phyloP scores from a whole-genome alignment of 2,888 invertebrate species.

The Hemaris fuciformis region DNA sequence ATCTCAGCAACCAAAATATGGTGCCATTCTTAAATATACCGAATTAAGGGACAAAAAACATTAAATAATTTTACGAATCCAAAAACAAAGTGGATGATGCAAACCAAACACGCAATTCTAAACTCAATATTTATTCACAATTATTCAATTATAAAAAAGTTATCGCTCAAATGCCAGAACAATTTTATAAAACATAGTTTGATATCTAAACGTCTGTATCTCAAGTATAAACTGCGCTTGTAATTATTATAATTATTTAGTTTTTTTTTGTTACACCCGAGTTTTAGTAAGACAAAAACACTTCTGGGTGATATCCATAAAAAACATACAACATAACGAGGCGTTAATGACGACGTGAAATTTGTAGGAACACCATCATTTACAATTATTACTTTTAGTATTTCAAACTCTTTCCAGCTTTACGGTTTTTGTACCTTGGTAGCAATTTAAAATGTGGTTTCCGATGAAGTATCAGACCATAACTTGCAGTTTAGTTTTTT shows the following conservation, averaged over 20 bases:
- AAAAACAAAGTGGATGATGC: background rate
- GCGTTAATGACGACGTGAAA: slow-evolving; percentile 7
- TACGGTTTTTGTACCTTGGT: background rate
- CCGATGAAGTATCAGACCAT: background rate
- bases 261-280: background rate
- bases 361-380: slow-evolving; percentile 8
- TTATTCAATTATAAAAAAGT: background rate
- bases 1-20: no score
- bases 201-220: background rate
- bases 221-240: slow-evolving; percentile 1
- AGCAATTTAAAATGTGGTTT: background rate
- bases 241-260: slow-evolving; percentile 4
- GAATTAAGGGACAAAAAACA: background rate
- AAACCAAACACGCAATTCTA: background rate
- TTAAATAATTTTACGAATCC: background rate
- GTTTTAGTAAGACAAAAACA: slow-evolving; percentile 2
- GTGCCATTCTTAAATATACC: background rate
- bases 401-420: background rate
- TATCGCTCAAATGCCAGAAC: background rate
- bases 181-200: background rate
- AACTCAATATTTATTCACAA: background rate
- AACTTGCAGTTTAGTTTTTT: background rate
- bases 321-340: background rate
- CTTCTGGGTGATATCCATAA: slow-evolving; percentile 7
- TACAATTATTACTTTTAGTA: background rate